A percentile compares a stretch with the other conserved stretches of the same genome.
These are phyloP conservation scores for Ceryle rudis DNA, from an alignment of 2,797 vertebrate species.

Conservation along the genomic window DNA sequence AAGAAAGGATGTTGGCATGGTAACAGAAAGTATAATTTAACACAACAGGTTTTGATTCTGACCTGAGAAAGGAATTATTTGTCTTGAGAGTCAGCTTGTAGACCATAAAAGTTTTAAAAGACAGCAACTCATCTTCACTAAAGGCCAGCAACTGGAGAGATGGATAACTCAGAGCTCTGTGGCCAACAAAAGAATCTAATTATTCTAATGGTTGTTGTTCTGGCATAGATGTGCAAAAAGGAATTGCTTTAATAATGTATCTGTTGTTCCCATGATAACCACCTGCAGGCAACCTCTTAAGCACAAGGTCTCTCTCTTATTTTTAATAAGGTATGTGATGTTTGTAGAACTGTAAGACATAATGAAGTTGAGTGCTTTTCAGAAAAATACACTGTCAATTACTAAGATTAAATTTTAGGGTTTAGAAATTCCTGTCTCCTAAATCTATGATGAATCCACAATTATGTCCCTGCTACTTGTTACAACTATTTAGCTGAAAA, in stretches of 20 bases:
- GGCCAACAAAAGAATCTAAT: background rate
- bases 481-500: background rate
- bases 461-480: background rate
- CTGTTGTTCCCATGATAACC: background rate
- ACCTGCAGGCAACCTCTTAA: background rate
- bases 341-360: background rate
- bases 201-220: background rate
- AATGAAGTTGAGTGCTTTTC: background rate
- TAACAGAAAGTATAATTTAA: slow-evolving; percentile 61
- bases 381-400: background rate
- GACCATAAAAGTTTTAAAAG: slow-evolving; percentile 51
- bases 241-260: background rate
- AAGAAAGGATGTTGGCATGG: slow-evolving; percentile 52
- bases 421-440: background rate
- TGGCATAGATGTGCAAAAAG: slow-evolving; percentile 5
- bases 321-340: background rate
- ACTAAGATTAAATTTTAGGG: background rate
- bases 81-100: slow-evolving; percentile 25
- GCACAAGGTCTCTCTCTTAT: background rate
- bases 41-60: slow-evolving; percentile 56
- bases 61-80: slow-evolving; percentile 59
- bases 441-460: background rate
- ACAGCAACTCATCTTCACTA: background rate
- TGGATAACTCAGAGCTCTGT: background rate
- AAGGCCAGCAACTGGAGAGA: background rate